A percentile compares a stretch with the other conserved stretches of the same genome.
These are phyloP conservation scores for Grapholita molesta DNA, from an alignment of 1,140 invertebrate species.

Conservation along the genomic window DNA sequence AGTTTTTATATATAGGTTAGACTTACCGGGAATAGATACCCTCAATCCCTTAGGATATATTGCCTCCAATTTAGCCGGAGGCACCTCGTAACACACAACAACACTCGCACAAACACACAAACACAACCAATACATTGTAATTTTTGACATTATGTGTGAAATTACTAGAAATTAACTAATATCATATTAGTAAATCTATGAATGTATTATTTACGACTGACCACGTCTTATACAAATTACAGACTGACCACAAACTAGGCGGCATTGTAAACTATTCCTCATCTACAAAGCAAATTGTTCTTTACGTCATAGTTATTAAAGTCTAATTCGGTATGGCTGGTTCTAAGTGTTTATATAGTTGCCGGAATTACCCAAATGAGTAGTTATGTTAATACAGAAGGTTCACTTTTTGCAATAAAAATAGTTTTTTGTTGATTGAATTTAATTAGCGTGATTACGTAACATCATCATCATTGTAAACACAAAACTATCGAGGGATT, in stretches of 20 bases:
- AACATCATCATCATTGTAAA: neutral
- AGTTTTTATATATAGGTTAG: no score
- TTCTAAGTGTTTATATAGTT: neutral
- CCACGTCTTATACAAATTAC: neutral
- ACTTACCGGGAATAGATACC: conserved; percentile 81
- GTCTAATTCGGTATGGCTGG: neutral
- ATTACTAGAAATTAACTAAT: neutral
- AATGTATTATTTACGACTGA: no score
- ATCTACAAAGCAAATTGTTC: neutral
- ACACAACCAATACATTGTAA: neutral
- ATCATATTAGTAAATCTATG: no score
- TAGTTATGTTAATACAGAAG: neutral
- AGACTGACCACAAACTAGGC: conserved; percentile 3
- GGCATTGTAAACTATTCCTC: neutral
- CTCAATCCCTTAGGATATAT: conserved; percentile 80
- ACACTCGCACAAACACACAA: conserved; percentile 20
- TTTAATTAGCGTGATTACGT: neutral
- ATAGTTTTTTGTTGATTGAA: neutral
- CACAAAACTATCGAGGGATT: no score
- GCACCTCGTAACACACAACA: conserved; percentile 73
- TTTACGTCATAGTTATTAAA: neutral
- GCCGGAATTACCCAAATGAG: neutral
- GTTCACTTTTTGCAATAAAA: conserved; percentile 1
- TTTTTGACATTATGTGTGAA: conserved; percentile 18
- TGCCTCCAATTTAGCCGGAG: conserved; percentile 78